phyloP scores from a whole-genome alignment of 2,888 invertebrate genomes.

The Hypomecis punctinalis region DNA sequence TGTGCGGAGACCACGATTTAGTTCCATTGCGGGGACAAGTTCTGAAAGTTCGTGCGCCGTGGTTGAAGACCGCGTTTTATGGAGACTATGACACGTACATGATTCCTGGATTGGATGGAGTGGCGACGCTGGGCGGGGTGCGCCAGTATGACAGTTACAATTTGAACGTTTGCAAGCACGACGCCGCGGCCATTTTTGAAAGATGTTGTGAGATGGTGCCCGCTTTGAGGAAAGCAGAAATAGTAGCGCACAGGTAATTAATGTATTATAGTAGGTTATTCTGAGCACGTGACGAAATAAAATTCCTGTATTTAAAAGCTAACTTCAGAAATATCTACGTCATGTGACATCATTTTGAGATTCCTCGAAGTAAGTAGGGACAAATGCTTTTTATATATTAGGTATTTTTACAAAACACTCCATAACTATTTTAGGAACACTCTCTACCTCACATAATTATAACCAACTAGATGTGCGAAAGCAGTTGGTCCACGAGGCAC shows the following conservation, averaged over 20 bases:
- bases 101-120: slow-evolving; percentile 89
- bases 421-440: too few species aligned
- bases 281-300: too few species aligned
- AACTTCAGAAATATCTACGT: neutral
- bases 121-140: slow-evolving; percentile 93
- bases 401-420: too few species aligned
- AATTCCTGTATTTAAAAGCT: too few species aligned
- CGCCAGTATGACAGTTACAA: slow-evolving; percentile 93
- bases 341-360: neutral
- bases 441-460: too few species aligned
- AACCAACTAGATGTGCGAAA: too few species aligned
- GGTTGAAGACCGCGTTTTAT: slow-evolving; percentile 95
- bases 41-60: slow-evolving; percentile 92
- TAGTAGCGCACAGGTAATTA: slow-evolving; percentile 77
- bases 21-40: slow-evolving; percentile 94
- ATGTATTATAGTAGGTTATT: too few species aligned
- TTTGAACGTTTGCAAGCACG: slow-evolving; percentile 87
- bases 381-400: too few species aligned
- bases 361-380: too few species aligned
- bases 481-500: too few species aligned
- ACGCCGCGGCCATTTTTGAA: slow-evolving; percentile 90
- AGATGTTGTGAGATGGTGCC: slow-evolving; percentile 92
- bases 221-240: slow-evolving; percentile 83
- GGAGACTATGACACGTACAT: slow-evolving; percentile 94
- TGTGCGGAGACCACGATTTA: slow-evolving; percentile 90